Conservation (phyloP, 1,140 invertebrate species). For the Thrips palmi region DNA sequence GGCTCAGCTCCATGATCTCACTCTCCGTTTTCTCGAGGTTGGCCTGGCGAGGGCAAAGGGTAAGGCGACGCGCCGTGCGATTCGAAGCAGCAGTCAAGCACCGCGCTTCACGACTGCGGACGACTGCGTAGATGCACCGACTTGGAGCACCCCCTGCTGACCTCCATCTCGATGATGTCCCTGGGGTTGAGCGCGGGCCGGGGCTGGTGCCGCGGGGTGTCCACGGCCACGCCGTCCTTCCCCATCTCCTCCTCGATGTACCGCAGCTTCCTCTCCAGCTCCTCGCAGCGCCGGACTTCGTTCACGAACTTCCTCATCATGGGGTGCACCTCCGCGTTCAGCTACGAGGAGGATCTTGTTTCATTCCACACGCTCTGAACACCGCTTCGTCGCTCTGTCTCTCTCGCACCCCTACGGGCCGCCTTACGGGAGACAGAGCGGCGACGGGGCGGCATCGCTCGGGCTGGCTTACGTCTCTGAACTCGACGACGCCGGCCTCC, state of each 20-base stretch:
- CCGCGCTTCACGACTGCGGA: neutral
- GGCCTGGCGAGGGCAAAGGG: slow-evolving; percentile 39
- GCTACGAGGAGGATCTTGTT: too few species aligned
- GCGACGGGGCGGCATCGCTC: too few species aligned
- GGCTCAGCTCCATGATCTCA: slow-evolving; percentile 80
- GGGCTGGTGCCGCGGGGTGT: slow-evolving; percentile 74
- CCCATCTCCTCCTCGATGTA: slow-evolving; percentile 92
- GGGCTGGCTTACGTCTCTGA: too few species aligned
- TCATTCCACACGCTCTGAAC: too few species aligned
- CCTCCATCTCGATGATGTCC: slow-evolving; percentile 91
- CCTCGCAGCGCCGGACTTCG: slow-evolving; percentile 79
- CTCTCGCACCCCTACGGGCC: too few species aligned
- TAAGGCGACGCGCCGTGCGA: neutral
- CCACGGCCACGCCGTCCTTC: slow-evolving; percentile 69
- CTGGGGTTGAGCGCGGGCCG: slow-evolving; percentile 58
- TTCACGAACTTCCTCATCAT: slow-evolving; percentile 85
- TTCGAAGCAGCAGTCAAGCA: slow-evolving; percentile 1
- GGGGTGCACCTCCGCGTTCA: slow-evolving; percentile 65
- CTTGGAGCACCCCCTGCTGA: slow-evolving; percentile 16
- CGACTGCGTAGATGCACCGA: neutral
- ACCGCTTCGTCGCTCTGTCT: too few species aligned
- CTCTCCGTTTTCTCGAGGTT: slow-evolving; percentile 85
- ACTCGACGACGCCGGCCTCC: too few species aligned
- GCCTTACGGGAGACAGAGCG: too few species aligned
- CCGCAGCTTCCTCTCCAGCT: slow-evolving; percentile 81